Evolutionary conservation across 2,888 invertebrate species (phyloP), one percentile per base, ranked within the genome.

Genomic region (Argyresthia albistria): DNA sequence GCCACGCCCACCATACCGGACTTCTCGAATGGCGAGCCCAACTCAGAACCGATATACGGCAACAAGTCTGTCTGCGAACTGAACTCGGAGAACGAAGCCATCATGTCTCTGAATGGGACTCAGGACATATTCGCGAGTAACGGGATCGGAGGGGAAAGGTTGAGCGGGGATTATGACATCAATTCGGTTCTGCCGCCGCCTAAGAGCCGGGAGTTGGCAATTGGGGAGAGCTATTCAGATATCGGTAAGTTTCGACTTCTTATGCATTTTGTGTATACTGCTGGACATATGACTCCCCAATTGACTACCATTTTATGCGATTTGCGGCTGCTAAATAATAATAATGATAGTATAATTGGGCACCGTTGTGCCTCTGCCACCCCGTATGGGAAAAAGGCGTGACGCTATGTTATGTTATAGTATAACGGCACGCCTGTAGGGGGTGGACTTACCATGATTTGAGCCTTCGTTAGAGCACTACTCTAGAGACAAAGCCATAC

Each of bases 191-290:
- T 88, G 56, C 88, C 88, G 10, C 87, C 88, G 52, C 88, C 88
- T 6, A 88, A 88, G 60, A 84, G 70, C 55, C 65, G 88, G 50
- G 88, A 88, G 63, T 62, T 88, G n/a, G 88, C 88, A 2, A 88
- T 88, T 53, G 88, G 88, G 46, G 88, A 88, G 61, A 88, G 88
- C 64, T 88, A 88, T 64, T 87, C 88, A 2, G 88, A 88, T 73
- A 86, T 88, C 54, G 88, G 88, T 88, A 62, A 76, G 76, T 39
- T 9, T 39, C 8, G 9, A 36, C n/a, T n/a, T n/a, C n/a, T n/a
- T n/a, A n/a, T n/a, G n/a, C n/a, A n/a, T n/a, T n/a, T n/a, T n/a
- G n/a, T n/a, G n/a, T n/a, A n/a, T n/a, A n/a, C n/a, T n/a, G n/a
- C n/a, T n/a, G n/a, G n/a, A n/a, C n/a, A n/a, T n/a, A n/a, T n/a